Conservation (phyloP, 2,888 invertebrate genomes). For the Hirtodrosophila duncani region DNA sequence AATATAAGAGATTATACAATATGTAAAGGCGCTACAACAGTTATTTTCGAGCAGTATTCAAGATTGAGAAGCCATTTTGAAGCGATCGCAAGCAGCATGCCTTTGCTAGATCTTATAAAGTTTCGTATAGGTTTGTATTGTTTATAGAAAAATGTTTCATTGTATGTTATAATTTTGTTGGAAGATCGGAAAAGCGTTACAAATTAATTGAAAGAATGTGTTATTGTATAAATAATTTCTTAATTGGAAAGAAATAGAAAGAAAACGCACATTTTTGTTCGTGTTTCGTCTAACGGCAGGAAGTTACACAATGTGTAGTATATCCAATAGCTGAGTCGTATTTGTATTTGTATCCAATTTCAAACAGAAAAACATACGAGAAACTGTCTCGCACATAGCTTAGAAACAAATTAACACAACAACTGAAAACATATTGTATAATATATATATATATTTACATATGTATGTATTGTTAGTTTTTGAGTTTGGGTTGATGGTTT, state of each 20-base stretch:
- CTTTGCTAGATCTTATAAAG: slow-evolving; percentile 2
- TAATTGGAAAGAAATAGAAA: slow-evolving; percentile 12
- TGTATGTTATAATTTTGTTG: slow-evolving; percentile 2
- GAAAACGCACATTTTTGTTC: slow-evolving; percentile 54
- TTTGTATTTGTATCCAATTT: slow-evolving; percentile 36
- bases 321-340: slow-evolving; percentile 28
- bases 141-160: slow-evolving; percentile 8
- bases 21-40: background rate
- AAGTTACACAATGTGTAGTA: slow-evolving; percentile 19
- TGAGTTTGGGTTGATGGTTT: no score
- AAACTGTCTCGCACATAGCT: background rate
- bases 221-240: slow-evolving; percentile 9
- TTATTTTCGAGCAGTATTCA: background rate
- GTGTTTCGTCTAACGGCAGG: slow-evolving; percentile 20
- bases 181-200: slow-evolving; percentile 25
- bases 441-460: no score
- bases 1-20: background rate
- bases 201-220: slow-evolving; percentile 8
- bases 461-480: no score
- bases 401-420: slow-evolving; percentile 1
- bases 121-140: slow-evolving; percentile 2
- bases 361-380: slow-evolving; percentile 27
- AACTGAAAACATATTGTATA: no score
- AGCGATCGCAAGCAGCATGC: slow-evolving; percentile 61
- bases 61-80: slow-evolving; percentile 5